A percentile compares a stretch with the other conserved stretches of the same genome.
These are phyloP conservation scores for Scrobipalpa costella DNA, from an alignment of 2,888 invertebrate species.

Conservation along the genomic window DNA sequence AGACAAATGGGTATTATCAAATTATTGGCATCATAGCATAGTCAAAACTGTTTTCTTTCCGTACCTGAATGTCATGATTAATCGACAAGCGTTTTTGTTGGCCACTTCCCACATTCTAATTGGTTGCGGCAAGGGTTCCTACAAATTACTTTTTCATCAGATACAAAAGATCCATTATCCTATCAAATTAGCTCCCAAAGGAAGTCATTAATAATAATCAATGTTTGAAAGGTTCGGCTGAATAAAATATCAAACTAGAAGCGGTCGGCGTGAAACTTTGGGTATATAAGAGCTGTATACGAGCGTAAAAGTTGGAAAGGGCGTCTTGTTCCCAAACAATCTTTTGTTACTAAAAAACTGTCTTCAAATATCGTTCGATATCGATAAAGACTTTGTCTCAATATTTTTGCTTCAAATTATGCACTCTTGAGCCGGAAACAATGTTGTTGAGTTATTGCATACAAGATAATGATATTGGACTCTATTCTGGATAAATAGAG, in stretches of 20 bases:
- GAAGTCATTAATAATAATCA: slow-evolving; percentile 78
- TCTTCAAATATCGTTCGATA: neutral
- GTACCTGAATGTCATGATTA: slow-evolving; percentile 53
- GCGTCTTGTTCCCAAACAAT: neutral
- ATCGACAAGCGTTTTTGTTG: slow-evolving; percentile 50
- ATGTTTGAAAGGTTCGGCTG: slow-evolving; percentile 60
- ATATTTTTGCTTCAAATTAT: too few relatives aligned
- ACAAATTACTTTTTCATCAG: slow-evolving; percentile 74
- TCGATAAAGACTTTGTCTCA: too few relatives aligned
- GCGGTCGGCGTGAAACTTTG: neutral
- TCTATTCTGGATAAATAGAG: too few relatives aligned
- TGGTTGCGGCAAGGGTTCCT: slow-evolving; percentile 50
- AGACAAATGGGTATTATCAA: too few relatives aligned
- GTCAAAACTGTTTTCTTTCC: neutral
- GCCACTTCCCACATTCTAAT: slow-evolving; percentile 64
- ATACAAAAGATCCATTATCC: slow-evolving; percentile 77
- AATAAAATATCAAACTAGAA: slow-evolving; percentile 27
- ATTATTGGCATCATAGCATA: neutral
- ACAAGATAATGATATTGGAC: too few relatives aligned
- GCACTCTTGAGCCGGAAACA: too few relatives aligned
- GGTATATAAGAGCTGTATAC: neutral
- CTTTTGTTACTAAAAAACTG: neutral
- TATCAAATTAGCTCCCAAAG: slow-evolving; percentile 74
- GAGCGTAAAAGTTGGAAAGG: neutral
- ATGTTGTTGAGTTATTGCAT: too few relatives aligned